Conservation (phyloP, 2,113 vertebrate genomes). For the Brachypodius melanocephalos region DNA sequence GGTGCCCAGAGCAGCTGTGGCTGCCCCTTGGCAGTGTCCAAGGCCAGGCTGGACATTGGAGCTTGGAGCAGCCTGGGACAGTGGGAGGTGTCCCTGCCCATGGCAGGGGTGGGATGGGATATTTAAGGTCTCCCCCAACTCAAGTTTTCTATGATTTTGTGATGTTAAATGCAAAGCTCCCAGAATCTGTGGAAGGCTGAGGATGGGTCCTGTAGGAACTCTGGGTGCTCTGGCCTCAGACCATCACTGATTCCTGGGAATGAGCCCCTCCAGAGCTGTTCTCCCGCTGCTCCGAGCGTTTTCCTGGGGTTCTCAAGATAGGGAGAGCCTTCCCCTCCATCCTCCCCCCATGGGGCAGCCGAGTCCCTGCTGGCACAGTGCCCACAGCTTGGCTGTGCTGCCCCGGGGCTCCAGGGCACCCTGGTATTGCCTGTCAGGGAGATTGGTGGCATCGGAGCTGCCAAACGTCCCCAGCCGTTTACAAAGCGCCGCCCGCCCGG, state of each 20-base stretch:
- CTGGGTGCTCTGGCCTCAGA: neutral
- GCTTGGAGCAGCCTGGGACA: neutral
- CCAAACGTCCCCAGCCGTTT: slow-evolving; percentile 6
- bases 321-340: neutral
- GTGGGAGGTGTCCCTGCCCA: neutral
- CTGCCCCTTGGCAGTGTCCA: neutral
- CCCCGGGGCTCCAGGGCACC: neutral
- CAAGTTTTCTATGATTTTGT: neutral
- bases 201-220: rapidly evolving
- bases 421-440: slow-evolving; percentile 50
- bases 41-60: neutral
- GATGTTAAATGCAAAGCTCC: neutral
- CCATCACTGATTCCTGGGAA: neutral
- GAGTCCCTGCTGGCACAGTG: rapidly evolving
- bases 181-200: neutral
- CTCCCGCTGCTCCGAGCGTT: neutral
- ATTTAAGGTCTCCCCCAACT: neutral
- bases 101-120: no score
- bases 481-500: neutral
- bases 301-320: rapidly evolving
- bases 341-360: rapidly evolving
- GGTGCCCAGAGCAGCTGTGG: neutral
- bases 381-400: neutral
- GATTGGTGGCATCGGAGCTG: slow-evolving; percentile 36
- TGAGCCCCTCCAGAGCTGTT: neutral